Conservation (phyloP, 2,888 invertebrate species). For the Cephonodes hylas region DNA sequence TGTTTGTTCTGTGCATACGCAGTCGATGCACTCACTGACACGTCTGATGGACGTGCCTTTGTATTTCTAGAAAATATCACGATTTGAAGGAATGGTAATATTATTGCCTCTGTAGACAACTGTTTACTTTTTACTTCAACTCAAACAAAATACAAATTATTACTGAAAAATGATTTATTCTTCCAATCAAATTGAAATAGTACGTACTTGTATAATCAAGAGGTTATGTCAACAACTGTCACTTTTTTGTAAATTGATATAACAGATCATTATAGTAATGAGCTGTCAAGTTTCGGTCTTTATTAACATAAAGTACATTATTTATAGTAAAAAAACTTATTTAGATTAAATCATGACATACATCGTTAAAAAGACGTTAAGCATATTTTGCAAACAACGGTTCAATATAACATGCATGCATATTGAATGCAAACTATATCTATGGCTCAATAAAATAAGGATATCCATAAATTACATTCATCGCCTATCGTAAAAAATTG, state of each 20-base stretch:
- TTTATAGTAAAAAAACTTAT: no score
- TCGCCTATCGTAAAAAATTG: neutral
- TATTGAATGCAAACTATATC: neutral
- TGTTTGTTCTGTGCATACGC: slow-evolving; percentile 25
- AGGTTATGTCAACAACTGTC: no score
- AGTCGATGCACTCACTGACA: slow-evolving; percentile 18
- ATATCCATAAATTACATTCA: neutral
- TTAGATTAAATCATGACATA: no score
- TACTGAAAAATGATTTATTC: no score
- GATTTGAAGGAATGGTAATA: neutral
- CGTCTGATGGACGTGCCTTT: neutral
- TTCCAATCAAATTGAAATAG: no score
- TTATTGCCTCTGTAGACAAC: neutral
- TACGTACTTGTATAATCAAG: no score
- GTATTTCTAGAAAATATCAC: neutral
- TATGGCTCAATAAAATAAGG: neutral
- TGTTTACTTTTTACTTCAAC: neutral
- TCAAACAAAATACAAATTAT: neutral
- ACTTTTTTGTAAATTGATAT: no score
- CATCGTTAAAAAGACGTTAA: neutral
- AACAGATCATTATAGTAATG: no score
- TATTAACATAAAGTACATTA: no score
- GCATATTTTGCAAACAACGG: neutral
- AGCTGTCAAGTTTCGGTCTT: no score
- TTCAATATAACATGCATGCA: neutral